Conservation (phyloP, 2,888 invertebrate species). For the Acanthoscelides obtectus region DNA sequence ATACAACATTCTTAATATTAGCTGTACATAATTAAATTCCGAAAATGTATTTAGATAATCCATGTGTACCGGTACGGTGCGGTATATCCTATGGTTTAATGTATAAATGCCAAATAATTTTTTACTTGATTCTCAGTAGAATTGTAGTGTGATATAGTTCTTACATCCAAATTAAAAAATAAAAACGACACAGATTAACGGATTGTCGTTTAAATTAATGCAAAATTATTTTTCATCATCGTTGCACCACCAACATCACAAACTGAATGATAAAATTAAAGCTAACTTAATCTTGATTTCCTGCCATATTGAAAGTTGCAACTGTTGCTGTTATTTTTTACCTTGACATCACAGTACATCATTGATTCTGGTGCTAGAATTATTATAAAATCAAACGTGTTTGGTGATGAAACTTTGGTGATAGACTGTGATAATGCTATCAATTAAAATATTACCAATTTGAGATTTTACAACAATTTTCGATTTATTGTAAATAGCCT, state of each 20-base stretch:
- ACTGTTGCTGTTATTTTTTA: too few relatives aligned
- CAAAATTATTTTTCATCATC: neutral
- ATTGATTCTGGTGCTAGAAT: neutral
- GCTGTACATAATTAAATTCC: too few relatives aligned
- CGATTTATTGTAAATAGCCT: neutral
- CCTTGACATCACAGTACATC: too few relatives aligned
- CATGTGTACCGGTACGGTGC: neutral
- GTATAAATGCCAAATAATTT: neutral
- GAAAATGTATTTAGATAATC: too few relatives aligned
- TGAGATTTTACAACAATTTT: neutral
- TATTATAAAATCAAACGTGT: neutral
- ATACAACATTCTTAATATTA: too few relatives aligned
- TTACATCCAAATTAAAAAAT: neutral
- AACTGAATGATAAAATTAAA: too few relatives aligned
- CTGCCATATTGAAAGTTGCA: too few relatives aligned
- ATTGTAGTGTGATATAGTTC: neutral
- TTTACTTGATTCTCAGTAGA: neutral
- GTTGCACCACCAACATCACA: neutral
- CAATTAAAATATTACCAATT: neutral
- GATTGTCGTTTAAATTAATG: neutral
- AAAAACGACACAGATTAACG: neutral
- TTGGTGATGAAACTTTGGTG: neutral
- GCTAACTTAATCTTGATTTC: too few relatives aligned
- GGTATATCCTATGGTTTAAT: neutral
- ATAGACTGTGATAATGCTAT: neutral